Evolutionary conservation across 2,797 vertebrate genomes (phyloP).

Genomic region (Emydoidea blandingii): DNA sequence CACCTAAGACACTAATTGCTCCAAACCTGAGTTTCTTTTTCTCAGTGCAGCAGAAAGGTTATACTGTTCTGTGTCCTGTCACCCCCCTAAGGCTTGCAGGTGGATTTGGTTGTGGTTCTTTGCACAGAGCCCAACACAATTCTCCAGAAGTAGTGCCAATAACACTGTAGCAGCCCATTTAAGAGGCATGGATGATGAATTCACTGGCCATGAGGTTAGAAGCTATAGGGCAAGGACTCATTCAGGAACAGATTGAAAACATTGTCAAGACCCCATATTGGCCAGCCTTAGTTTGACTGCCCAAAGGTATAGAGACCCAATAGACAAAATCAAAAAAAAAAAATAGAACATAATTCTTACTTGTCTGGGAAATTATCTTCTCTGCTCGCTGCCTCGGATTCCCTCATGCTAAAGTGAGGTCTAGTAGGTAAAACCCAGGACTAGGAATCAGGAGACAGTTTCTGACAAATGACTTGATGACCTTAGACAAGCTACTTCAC

Average conservation of each 20-base stretch:
- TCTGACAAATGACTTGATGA: not conserved
- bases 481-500: not conserved
- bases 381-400: not conserved
- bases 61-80: not conserved
- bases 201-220: fast-evolving
- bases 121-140: not conserved
- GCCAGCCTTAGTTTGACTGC: not conserved
- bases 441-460: not conserved
- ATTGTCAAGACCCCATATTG: not conserved
- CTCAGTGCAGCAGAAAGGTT: not conserved
- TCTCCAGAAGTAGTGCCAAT: not conserved
- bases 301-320: not conserved
- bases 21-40: not conserved
- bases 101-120: not conserved
- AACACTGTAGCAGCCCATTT: not conserved
- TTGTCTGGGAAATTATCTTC: not conserved
- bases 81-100: not conserved
- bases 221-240: not conserved
- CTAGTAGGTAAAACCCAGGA: fast-evolving
- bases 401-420: not conserved
- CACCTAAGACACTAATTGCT: not conserved
- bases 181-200: fast-evolving
- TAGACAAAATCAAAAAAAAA: not conserved
- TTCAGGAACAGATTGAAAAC: not conserved
- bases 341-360: not conserved